Conservation (phyloP, 2,888 invertebrate species). For the Drosophila recens region DNA sequence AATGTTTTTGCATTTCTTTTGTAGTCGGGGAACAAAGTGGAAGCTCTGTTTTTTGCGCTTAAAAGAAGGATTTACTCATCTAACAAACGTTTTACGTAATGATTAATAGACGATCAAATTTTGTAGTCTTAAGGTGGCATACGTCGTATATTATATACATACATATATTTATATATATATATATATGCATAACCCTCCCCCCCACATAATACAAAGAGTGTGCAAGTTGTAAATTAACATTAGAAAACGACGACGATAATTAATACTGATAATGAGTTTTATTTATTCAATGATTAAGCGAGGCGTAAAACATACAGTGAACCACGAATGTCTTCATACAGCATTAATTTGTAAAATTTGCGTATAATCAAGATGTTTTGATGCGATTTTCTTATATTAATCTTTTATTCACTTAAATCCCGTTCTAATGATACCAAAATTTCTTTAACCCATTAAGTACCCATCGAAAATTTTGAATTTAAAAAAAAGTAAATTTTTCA, state of each 20-base stretch:
- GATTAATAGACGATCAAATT: conserved; percentile 75
- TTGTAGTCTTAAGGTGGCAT: conserved; percentile 67
- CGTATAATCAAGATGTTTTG: too few species aligned
- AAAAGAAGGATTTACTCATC: conserved; percentile 46
- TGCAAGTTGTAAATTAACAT: conserved; percentile 71
- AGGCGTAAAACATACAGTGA: conserved; percentile 27
- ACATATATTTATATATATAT: conserved; percentile 10
- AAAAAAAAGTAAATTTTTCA: too few species aligned
- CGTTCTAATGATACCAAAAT: too few species aligned
- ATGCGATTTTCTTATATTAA: too few species aligned
- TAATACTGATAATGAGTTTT: conserved; percentile 44
- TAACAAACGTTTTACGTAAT: conserved; percentile 54
- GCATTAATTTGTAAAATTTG: too few species aligned
- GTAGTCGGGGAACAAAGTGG: neutral
- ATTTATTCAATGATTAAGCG: conserved; percentile 56
- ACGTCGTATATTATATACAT: conserved; percentile 12
- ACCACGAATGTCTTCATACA: too few species aligned
- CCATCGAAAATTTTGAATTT: too few species aligned
- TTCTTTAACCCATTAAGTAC: too few species aligned
- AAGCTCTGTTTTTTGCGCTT: conserved; percentile 3
- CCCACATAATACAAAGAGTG: conserved; percentile 39
- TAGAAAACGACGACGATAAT: conserved; percentile 47
- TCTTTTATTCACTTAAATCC: too few species aligned
- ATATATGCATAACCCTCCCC: conserved; percentile 29
- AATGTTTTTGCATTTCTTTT: conserved; percentile 24